Evolutionary conservation across 2,113 vertebrate species (phyloP).

Genomic region (Mirza zaza): DNA sequence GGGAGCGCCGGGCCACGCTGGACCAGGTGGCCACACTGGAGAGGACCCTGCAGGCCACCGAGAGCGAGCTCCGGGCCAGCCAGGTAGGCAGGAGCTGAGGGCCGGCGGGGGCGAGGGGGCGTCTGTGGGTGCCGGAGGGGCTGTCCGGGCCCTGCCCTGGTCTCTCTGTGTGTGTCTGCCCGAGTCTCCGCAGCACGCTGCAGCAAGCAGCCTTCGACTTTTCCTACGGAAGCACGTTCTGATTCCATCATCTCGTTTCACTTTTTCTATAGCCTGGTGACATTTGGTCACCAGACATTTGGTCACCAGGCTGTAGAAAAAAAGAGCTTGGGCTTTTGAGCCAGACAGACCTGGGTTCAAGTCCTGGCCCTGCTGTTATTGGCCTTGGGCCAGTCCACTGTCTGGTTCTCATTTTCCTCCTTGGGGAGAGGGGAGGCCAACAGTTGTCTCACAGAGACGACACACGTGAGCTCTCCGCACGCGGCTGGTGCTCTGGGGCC

Average conservation of each 20-base stretch:
- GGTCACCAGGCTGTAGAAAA: not conserved
- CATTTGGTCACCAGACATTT: not conserved
- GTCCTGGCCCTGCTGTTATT: not conserved
- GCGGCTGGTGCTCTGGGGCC: fast-evolving
- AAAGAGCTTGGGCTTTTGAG: not conserved
- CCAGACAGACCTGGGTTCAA: not conserved
- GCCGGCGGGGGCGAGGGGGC: fast-evolving
- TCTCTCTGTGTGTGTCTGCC: not conserved
- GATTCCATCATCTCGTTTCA: not conserved
- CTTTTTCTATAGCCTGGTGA: too few relatives aligned
- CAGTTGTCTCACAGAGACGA: not conserved
- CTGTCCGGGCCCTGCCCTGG: fast-evolving
- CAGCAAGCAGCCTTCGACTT: not conserved
- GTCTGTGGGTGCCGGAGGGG: fast-evolving
- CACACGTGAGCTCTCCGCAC: not conserved
- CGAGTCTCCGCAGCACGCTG: too few relatives aligned
- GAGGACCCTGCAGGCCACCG: constrained; percentile 83
- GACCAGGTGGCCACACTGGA: constrained; percentile 89
- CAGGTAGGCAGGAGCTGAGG: constrained; percentile 84
- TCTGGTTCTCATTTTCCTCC: not conserved
- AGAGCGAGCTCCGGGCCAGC: constrained; percentile 84
- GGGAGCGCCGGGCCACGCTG: constrained; percentile 85
- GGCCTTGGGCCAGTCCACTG: not conserved
- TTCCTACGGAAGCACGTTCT: not conserved
- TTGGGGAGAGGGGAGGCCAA: fast-evolving